These are phyloP conservation scores for Phalacrocorax brasilianus DNA, from an alignment of 2,113 vertebrate species.

Conservation along the genomic window DNA sequence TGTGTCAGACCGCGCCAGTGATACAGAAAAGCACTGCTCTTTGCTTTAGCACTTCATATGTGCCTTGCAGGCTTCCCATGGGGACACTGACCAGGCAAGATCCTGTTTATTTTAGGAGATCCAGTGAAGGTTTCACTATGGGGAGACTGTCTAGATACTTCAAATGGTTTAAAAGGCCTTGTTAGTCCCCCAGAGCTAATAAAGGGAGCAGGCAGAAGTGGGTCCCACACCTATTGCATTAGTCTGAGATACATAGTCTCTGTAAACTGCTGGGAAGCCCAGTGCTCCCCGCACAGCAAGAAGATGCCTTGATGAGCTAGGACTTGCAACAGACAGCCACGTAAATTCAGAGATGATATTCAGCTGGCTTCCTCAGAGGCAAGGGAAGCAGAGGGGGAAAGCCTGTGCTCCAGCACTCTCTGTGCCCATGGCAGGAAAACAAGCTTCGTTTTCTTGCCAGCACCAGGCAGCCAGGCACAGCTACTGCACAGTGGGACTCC, in stretches of 20 bases:
- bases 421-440: background rate
- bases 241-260: background rate
- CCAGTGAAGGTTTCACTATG: background rate
- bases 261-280: background rate
- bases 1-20: background rate
- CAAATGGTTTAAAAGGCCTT: background rate
- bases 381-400: background rate
- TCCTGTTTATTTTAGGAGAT: background rate
- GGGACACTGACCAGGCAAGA: background rate
- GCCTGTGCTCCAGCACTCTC: background rate
- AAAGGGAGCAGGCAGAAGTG: background rate
- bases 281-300: fast-evolving
- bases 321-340: background rate
- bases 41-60: background rate
- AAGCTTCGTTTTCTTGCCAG: background rate
- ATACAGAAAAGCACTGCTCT: background rate
- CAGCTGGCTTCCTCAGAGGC: background rate
- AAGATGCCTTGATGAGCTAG: background rate
- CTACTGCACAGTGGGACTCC: background rate
- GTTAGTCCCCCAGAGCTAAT: background rate
- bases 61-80: background rate
- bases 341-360: background rate
- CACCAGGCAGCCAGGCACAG: background rate
- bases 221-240: background rate
- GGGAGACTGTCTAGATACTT: background rate